Evolutionary conservation across 37 sponge, comb jelly and placozoan species (phyloP), one percentile per base, ranked within the genome.

Genomic region (Crambe crambe): DNA sequence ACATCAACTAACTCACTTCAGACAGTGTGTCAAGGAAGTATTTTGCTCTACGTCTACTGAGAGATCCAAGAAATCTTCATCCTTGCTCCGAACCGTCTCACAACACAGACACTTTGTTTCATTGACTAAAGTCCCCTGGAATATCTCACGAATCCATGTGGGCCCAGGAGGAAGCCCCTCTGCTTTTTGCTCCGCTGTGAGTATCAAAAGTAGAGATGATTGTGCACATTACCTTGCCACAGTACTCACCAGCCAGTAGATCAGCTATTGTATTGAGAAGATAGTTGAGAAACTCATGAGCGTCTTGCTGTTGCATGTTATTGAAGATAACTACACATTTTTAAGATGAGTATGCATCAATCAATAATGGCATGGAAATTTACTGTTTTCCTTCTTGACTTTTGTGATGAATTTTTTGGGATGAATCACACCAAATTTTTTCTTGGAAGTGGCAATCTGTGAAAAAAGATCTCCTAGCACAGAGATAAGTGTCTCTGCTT

Each of bases 261-360:
- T 98, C 99, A 10, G 89, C 95, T 42, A 98, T 85, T 1, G 94
- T 91, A 77, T 98, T 98, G 69, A 98, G 82, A 56, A 98, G 74
- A 76, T 91, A 98, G 89, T 98, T 98, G 23, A 98, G 92, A 59
- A 98, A 95, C 85, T 98, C 99, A 43, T 98, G 99, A 17, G 99
- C 96, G 81, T 98, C 99, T 57, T 98, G 99, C 72, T 98, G 99
- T 61, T 86, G 89, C 71, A 84, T 79, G 54, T 95, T 98, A 80
- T 98, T 86, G 78, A 96, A 96, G 42, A 91, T 2, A 63, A 39
- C 95, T 95, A 39, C n/a, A 70, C 69, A 51, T 20, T 31, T 23
- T 29, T 23, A 44, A 22, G 56, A n/a, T 62, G 23, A n/a, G 35
- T 63, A 17, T 72, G 30, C 51, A 4, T 5, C 61, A 20, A 60